Evolutionary conservation across 2,888 invertebrate species (phyloP).

Genomic region (Eugnorisma glareosa): DNA sequence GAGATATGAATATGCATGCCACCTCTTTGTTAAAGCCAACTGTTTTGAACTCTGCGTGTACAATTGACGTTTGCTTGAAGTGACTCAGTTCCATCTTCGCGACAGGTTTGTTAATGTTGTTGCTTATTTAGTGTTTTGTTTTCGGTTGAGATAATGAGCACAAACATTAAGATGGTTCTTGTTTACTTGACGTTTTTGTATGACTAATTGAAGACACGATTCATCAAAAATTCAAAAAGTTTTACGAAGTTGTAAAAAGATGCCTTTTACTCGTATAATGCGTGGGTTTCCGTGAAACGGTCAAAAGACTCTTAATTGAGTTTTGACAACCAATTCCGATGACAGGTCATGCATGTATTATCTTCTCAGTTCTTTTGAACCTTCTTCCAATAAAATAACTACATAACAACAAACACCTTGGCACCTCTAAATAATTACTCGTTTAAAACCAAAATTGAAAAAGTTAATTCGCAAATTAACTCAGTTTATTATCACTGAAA

Average conservation of each 20-base stretch:
- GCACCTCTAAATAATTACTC: not conserved
- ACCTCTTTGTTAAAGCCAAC: constrained; percentile 81
- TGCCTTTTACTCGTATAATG: not conserved
- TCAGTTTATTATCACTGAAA: constrained; percentile 19
- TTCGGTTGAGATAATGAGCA: constrained; percentile 7
- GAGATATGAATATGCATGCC: constrained; percentile 85
- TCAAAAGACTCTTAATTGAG: not conserved
- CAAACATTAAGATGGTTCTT: not conserved
- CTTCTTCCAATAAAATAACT: not conserved
- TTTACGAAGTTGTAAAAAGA: constrained; percentile 1
- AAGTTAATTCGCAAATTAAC: constrained; percentile 20
- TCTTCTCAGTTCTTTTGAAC: not conserved
- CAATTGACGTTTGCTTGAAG: constrained; percentile 70
- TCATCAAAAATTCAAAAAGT: not conserved
- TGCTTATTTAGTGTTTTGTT: constrained; percentile 29
- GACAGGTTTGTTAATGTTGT: constrained; percentile 52
- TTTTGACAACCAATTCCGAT: not conserved
- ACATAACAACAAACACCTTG: not conserved
- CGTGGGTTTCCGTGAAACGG: not conserved
- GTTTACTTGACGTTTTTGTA: not conserved
- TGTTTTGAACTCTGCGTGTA: constrained; percentile 78
- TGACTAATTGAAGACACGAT: not conserved
- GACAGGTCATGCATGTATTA: too few relatives aligned
- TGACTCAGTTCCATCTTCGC: constrained; percentile 60
- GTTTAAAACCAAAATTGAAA: not conserved